phyloP scores from a whole-genome alignment of 1,140 invertebrate genomes.

The Neocloeon triangulifer region DNA sequence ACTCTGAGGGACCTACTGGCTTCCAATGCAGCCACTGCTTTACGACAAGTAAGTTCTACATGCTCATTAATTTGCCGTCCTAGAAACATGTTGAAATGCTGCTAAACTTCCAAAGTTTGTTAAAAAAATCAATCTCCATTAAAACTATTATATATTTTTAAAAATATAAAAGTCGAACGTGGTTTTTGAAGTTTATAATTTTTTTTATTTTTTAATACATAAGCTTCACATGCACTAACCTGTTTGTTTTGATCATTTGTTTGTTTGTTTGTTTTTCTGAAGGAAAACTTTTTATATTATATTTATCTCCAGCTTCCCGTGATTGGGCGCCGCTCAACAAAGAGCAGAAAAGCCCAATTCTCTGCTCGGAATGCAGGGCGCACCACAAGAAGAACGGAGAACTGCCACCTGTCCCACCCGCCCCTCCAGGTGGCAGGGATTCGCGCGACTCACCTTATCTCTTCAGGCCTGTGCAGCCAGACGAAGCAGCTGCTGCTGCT shows the following conservation, averaged over 20 bases:
- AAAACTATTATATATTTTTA: too few relatives aligned
- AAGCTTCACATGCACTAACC: too few relatives aligned
- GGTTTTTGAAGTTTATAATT: too few relatives aligned
- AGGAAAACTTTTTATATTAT: too few relatives aligned
- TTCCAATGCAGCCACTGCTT: conserved; percentile 21
- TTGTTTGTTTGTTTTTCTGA: too few relatives aligned
- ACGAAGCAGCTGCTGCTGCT: conserved; percentile 52
- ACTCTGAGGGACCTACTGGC: conserved; percentile 44
- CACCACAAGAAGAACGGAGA: conserved; percentile 70
- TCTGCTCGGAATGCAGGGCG: conserved; percentile 62
- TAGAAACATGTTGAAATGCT: too few relatives aligned
- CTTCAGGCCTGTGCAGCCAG: conserved; percentile 46
- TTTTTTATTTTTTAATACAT: too few relatives aligned
- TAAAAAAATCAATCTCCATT: too few relatives aligned
- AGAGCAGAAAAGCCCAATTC: conserved; percentile 47
- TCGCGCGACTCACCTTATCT: conserved; percentile 31
- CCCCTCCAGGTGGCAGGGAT: conserved; percentile 2
- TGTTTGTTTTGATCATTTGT: too few relatives aligned
- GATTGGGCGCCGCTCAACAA: conserved; percentile 60
- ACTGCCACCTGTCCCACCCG: conserved; percentile 20
- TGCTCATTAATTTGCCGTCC: too few relatives aligned
- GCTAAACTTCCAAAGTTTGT: too few relatives aligned
- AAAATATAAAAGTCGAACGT: too few relatives aligned
- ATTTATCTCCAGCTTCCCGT: conserved; percentile 26
- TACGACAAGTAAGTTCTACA: conserved; percentile 31